Evolutionary conservation across 1,140 invertebrate species (phyloP).

Genomic region (Cydia fagiglandana): DNA sequence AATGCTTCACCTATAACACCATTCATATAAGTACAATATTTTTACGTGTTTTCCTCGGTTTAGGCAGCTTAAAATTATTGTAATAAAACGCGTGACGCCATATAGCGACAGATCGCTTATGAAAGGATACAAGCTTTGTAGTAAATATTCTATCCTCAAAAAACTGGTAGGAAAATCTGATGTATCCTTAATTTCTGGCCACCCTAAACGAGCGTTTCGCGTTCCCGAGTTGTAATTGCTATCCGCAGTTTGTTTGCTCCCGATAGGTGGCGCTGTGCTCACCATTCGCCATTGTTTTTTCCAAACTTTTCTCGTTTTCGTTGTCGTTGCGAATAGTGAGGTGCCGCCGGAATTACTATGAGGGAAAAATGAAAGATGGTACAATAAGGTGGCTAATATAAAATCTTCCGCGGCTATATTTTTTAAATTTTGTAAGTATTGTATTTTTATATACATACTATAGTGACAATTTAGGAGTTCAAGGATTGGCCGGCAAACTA

Average conservation of each 20-base stretch:
- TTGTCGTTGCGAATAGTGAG: conserved; percentile 32
- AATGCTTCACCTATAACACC: no score
- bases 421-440: no score
- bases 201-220: conserved; percentile 44
- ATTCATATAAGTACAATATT: no score
- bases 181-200: conserved; percentile 29
- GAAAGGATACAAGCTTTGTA: no score
- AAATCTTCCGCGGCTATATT: no score
- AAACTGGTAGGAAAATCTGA: no score
- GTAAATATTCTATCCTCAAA: no score
- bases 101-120: neutral
- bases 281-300: conserved; percentile 42
- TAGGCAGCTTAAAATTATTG: neutral
- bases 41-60: no score
- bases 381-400: neutral
- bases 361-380: neutral
- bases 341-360: neutral
- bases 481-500: no score
- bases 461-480: no score
- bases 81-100: no score
- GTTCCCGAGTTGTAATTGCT: conserved; percentile 45
- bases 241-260: conserved; percentile 43
- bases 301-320: conserved; percentile 50
- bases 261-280: conserved; percentile 42
- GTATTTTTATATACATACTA: no score